Evolutionary conservation across 1,140 invertebrate species (phyloP).

Genomic region (Scylla paramamosain): DNA sequence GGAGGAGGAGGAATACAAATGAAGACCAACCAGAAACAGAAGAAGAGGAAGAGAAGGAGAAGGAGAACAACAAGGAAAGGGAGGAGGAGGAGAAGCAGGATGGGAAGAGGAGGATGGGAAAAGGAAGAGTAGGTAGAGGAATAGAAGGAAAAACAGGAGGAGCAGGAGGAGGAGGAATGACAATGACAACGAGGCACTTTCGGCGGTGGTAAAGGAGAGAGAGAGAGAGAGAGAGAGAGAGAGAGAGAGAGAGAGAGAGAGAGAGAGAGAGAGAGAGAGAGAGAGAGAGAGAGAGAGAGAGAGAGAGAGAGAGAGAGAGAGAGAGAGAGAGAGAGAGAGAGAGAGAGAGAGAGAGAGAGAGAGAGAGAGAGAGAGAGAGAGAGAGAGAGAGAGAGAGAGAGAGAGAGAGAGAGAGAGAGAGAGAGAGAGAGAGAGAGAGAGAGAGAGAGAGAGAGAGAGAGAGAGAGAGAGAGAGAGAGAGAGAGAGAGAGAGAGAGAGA

Average conservation of each 20-base stretch:
- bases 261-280: too few relatives aligned
- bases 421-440: too few relatives aligned
- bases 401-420: constrained; percentile 15
- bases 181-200: background rate
- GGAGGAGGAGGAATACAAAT: background rate
- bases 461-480: constrained; percentile 15
- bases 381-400: background rate
- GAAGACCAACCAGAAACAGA: background rate
- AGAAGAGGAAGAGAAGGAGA: background rate
- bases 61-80: background rate
- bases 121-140: background rate
- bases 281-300: too few relatives aligned
- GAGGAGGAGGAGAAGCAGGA: background rate
- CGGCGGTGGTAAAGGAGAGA: background rate
- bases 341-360: too few relatives aligned
- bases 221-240: constrained; percentile 42
- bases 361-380: too few relatives aligned
- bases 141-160: background rate
- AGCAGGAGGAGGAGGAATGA: background rate
- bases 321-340: background rate
- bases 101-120: background rate
- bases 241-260: background rate
- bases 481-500: too few relatives aligned
- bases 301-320: constrained; percentile 12
- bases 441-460: constrained; percentile 30